phyloP scores from a whole-genome alignment of 2,888 invertebrate genomes.

The Drosophila histrio region DNA sequence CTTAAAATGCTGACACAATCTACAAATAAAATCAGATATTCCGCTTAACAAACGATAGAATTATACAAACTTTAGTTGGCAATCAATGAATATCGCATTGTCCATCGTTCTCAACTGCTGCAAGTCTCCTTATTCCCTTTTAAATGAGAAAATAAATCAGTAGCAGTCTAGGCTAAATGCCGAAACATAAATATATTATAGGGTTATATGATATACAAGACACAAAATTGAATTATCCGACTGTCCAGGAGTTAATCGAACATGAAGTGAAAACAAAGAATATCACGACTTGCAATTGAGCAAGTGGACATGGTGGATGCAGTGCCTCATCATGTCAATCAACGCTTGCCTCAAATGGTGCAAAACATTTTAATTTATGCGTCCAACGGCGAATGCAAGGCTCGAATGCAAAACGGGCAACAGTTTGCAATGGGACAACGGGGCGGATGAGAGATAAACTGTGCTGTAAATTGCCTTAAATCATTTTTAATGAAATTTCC shows the following conservation, averaged over 20 bases:
- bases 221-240: constrained; percentile 38
- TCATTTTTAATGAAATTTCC: constrained; percentile 77
- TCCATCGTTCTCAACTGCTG: no score
- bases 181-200: neutral
- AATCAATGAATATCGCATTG: no score
- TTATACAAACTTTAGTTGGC: no score
- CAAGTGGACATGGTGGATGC: neutral
- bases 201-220: neutral
- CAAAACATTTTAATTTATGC: constrained; percentile 72
- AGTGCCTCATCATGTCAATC: constrained; percentile 39
- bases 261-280: neutral
- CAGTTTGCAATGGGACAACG: neutral
- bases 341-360: constrained; percentile 41
- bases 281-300: neutral
- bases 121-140: neutral
- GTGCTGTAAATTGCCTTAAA: constrained; percentile 67
- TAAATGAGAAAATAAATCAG: neutral
- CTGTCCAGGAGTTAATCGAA: constrained; percentile 42
- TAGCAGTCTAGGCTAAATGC: neutral
- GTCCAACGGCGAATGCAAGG: constrained; percentile 32
- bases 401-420: neutral
- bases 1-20: no score
- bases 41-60: no score
- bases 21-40: no score
- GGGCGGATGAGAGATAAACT: constrained; percentile 30